Evolutionary conservation across 1,140 invertebrate genomes (phyloP), one percentile per base, ranked within the genome.

Genomic region (Tribolium madens): DNA sequence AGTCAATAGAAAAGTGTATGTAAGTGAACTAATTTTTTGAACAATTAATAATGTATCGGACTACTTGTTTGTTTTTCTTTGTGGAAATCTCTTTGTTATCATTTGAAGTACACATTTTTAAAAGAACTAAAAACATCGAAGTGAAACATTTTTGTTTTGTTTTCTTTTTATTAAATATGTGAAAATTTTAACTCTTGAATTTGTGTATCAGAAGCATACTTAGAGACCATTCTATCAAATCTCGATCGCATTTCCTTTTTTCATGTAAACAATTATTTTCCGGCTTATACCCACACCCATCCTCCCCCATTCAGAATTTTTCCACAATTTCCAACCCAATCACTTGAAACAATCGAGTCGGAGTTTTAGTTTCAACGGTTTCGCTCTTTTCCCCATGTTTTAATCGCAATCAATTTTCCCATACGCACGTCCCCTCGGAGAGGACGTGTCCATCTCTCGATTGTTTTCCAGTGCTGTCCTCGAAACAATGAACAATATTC

Each of bases 401-500:
- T 17, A 17, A 17, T 17, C 48, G 13, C 18, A 26, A 57, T 57
- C 52, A 57, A 57, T 57, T 57, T 57, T 57, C 52, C 52, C 52
- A 57, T 57, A 57, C 10, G 15, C 15, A 21, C 10, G 52, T n/a
- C 10, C 15, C 13, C 10, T 7, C 17, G 50, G 50, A 2, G 50
- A 15, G 12, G 50, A 17, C 12, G 18, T 26, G 52, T 50, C 52
- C 10, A 14, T 57, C 18, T 21, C 10, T n/a, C 52, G 18, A 57
- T 57, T 57, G 52, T 57, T 57, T 57, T 57, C 52, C 52, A 57
- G 52, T 17, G 17, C 52, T 17, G 52, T 57, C 52, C 52, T 57
- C 52, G 15, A 17, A 57, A 57, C 52, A 57, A 57, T 57, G 52
- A 57, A 57, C 52, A 57, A 57, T 57, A 57, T 57, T 57, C 52